phyloP scores from a whole-genome alignment of 2,888 invertebrate species.

The Andrena camellia region DNA sequence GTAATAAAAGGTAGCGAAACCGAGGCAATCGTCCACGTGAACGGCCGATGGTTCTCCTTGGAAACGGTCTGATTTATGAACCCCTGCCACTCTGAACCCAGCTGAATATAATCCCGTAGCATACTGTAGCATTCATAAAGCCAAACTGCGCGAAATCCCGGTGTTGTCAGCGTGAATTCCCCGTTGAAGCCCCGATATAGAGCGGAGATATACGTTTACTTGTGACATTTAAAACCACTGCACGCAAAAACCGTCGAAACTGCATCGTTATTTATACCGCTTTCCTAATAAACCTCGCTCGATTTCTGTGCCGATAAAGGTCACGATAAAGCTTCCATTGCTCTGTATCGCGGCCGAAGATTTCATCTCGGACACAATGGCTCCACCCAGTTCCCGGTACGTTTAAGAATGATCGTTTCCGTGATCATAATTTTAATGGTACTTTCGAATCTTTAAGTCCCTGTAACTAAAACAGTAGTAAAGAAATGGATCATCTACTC shows the following conservation, averaged over 20 bases:
- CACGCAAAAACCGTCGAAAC: conserved; percentile 12
- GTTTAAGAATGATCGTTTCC: not conserved
- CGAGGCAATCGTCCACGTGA: conserved; percentile 29
- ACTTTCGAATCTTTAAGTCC: not conserved
- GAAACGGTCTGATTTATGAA: conserved; percentile 50
- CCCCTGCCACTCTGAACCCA: conserved; percentile 19
- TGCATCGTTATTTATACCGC: conserved; percentile 34
- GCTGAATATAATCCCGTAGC: conserved; percentile 43
- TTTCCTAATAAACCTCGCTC: conserved; percentile 22
- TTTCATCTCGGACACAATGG: not conserved
- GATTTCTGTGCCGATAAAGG: conserved; percentile 17
- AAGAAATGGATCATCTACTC: no score
- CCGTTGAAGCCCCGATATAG: not conserved
- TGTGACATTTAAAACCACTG: conserved; percentile 52
- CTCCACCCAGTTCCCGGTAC: not conserved
- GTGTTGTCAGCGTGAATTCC: conserved; percentile 35
- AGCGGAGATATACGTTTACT: conserved; percentile 39
- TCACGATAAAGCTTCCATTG: conserved; percentile 22
- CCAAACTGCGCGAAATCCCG: conserved; percentile 19
- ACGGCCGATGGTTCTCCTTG: conserved; percentile 44
- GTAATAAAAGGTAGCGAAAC: conserved; percentile 52
- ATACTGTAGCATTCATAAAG: conserved; percentile 25
- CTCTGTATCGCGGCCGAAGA: not conserved
- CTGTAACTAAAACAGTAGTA: no score
- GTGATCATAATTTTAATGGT: not conserved